A percentile compares a stretch with the other conserved stretches of the same genome.
Evolutionary conservation across 2,888 invertebrate genomes (phyloP).

Genomic region (Leptothorax acervorum): DNA sequence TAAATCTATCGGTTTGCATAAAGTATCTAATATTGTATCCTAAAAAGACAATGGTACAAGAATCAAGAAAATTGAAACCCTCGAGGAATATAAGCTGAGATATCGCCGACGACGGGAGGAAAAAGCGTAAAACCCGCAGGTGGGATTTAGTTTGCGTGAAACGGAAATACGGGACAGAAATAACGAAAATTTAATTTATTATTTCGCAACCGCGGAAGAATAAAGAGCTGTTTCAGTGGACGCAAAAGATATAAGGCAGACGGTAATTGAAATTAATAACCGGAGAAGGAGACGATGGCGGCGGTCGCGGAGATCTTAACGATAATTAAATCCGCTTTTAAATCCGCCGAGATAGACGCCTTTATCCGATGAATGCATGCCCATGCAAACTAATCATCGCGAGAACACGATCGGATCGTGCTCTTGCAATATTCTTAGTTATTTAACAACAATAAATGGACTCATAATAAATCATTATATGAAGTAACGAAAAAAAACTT

Average conservation of each 20-base stretch:
- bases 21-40: background rate
- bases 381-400: constrained; percentile 48
- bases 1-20: background rate
- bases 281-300: constrained; percentile 26
- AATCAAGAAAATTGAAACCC: constrained; percentile 1
- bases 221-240: constrained; percentile 60
- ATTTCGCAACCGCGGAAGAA: constrained; percentile 61
- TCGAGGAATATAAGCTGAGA: constrained; percentile 9
- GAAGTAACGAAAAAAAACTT: background rate
- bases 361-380: constrained; percentile 51
- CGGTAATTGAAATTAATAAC: constrained; percentile 73
- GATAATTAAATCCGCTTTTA: constrained; percentile 71
- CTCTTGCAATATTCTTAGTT: background rate
- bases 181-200: constrained; percentile 65
- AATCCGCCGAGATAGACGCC: constrained; percentile 52
- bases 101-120: background rate
- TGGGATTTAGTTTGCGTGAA: constrained; percentile 23
- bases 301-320: constrained; percentile 60
- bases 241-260: constrained; percentile 54
- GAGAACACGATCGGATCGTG: constrained; percentile 41
- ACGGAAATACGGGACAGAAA: constrained; percentile 35
- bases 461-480: constrained; percentile 5
- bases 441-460: constrained; percentile 19
- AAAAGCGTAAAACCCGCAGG: constrained; percentile 2
- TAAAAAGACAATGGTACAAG: background rate